These are phyloP conservation scores for Epinotia nisella DNA, from an alignment of 2,888 invertebrate genomes.

Conservation along the genomic window DNA sequence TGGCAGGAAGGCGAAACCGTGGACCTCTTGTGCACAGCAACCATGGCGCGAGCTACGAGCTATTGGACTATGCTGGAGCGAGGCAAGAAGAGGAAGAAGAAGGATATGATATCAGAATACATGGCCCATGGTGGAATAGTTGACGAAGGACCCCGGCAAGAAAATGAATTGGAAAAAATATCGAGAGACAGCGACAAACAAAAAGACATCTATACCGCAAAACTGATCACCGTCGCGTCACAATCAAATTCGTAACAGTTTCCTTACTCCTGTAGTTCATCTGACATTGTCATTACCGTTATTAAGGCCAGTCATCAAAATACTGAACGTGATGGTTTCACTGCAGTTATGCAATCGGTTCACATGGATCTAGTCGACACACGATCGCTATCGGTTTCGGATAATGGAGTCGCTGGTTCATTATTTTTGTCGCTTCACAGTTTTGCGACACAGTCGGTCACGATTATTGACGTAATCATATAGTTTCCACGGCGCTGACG, in stretches of 20 bases:
- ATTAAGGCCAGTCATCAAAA: slow-evolving; percentile 2
- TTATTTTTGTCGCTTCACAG: slow-evolving; percentile 70
- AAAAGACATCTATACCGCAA: no score
- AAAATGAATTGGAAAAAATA: no score
- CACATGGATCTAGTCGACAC: slow-evolving; percentile 55
- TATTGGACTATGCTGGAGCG: no score
- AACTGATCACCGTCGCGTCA: not conserved
- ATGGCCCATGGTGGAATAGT: no score
- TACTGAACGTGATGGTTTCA: slow-evolving; percentile 48
- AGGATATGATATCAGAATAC: no score
- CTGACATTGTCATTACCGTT: not conserved
- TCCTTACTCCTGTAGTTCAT: not conserved
- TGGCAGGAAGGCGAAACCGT: no score
- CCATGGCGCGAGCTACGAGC: no score
- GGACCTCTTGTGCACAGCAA: no score
- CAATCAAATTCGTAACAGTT: not conserved
- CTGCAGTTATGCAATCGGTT: slow-evolving; percentile 68
- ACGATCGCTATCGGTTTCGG: slow-evolving; percentile 66
- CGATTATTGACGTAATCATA: slow-evolving; percentile 67
- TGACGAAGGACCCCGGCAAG: no score
- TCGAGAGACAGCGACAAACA: no score
- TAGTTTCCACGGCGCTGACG: slow-evolving; percentile 67
- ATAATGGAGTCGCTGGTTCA: slow-evolving; percentile 62
- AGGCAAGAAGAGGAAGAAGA: no score
- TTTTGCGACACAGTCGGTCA: slow-evolving; percentile 65